Percentiles rank a stretch among this genome's conserved stretches.
Evolutionary conservation across 2,888 invertebrate species (phyloP).

Genomic region (Allophyes oxyacanthae): DNA sequence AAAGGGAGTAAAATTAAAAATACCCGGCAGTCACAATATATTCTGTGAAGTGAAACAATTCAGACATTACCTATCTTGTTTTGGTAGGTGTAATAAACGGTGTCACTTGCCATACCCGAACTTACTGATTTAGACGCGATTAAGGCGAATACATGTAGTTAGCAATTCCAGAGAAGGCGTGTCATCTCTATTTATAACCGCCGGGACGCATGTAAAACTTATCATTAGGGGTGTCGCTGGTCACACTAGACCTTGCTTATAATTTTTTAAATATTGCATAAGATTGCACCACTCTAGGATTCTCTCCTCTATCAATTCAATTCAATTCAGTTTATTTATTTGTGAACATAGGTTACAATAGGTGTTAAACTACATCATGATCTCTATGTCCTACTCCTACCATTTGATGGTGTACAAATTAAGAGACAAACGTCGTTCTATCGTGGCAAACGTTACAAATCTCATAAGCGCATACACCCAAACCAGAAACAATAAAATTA

Average conservation of each 20-base stretch:
- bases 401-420: too few species aligned
- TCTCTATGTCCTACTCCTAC: too few species aligned
- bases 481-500: too few species aligned
- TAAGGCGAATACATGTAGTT: conserved; percentile 44
- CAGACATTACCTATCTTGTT: conserved; percentile 12
- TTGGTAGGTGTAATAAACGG: conserved; percentile 3
- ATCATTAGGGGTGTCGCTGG: conserved; percentile 3
- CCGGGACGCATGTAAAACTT: conserved; percentile 4
- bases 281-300: too few species aligned
- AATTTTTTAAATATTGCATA: too few species aligned
- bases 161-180: conserved; percentile 46
- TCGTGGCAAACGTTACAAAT: too few species aligned
- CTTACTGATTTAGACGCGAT: conserved; percentile 54
- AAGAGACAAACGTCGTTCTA: too few species aligned
- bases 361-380: too few species aligned
- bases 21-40: conserved; percentile 3
- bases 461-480: too few species aligned
- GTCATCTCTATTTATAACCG: conserved; percentile 58
- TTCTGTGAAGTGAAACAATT: conserved; percentile 35
- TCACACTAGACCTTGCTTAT: neutral
- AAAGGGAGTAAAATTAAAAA: conserved; percentile 18
- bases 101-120: conserved; percentile 15
- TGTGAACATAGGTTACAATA: too few species aligned
- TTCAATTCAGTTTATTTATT: too few species aligned
- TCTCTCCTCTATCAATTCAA: too few species aligned